Percentiles rank a stretch among this genome's conserved stretches.
Conservation (phyloP, 2,888 invertebrate species). For the Drosophila neonasuta region DNA sequence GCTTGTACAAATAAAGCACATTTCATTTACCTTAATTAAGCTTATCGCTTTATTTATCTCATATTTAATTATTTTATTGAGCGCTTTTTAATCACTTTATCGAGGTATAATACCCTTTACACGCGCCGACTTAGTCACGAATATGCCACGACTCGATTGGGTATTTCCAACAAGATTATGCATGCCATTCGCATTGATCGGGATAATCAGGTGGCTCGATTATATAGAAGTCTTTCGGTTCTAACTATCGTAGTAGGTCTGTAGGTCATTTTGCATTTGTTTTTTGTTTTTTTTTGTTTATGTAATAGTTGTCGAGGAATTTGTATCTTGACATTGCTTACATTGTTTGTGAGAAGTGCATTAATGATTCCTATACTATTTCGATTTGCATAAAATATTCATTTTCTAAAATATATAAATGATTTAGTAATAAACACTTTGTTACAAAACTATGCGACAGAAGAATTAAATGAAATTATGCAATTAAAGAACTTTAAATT, state of each 20-base stretch:
- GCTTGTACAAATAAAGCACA: slow-evolving; percentile 20
- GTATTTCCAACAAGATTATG: slow-evolving; percentile 6
- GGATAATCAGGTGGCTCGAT: neutral
- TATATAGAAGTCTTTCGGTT: neutral
- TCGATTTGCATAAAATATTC: neutral
- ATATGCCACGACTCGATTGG: neutral
- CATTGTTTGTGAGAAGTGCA: too few species aligned
- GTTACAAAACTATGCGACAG: too few species aligned
- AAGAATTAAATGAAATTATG: too few species aligned
- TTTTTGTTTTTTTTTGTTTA: too few species aligned
- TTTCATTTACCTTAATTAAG: slow-evolving; percentile 21
- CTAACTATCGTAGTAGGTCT: too few species aligned
- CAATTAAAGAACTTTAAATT: too few species aligned
- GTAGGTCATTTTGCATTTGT: too few species aligned
- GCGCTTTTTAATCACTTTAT: slow-evolving; percentile 24
- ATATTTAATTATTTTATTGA: slow-evolving; percentile 6
- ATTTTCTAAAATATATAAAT: neutral
- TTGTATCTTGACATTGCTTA: too few species aligned
- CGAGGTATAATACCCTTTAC: slow-evolving; percentile 9
- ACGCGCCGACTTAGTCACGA: slow-evolving; percentile 13
- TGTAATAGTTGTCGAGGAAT: too few species aligned
- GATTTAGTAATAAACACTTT: too few species aligned
- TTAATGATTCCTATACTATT: neutral
- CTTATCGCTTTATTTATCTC: slow-evolving; percentile 13
- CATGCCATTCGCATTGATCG: neutral